Evolutionary conservation across 2,888 invertebrate genomes (phyloP).

Genomic region (Drosophila seclusa): DNA sequence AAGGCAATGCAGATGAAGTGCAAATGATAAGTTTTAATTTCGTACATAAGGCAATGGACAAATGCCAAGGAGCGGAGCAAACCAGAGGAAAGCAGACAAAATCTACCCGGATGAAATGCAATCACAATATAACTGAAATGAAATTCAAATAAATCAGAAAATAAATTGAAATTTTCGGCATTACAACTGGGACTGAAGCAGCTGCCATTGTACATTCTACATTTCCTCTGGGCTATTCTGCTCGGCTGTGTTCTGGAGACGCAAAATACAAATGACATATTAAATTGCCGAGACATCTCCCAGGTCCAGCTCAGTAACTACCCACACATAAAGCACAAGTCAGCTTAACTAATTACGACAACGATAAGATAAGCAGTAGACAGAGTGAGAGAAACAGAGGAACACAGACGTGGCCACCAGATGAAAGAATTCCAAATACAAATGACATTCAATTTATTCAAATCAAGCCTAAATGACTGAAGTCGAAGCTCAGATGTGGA

Average conservation of each 20-base stretch:
- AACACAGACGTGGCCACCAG: constrained; percentile 36
- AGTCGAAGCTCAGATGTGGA: constrained; percentile 15
- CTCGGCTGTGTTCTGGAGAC: constrained; percentile 11
- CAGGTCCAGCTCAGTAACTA: constrained; percentile 23
- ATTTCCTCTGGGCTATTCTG: constrained; percentile 32
- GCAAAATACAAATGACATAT: constrained; percentile 63
- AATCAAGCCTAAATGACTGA: constrained; percentile 71
- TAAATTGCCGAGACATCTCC: constrained; percentile 58
- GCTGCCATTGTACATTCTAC: constrained; percentile 40
- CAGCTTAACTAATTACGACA: constrained; percentile 78
- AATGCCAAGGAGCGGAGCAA: neutral
- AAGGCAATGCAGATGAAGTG: constrained; percentile 63
- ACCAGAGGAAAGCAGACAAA: constrained; percentile 6
- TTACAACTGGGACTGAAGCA: constrained; percentile 58
- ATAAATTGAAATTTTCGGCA: constrained; percentile 74
- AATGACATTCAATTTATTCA: constrained; percentile 81
- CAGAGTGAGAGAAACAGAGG: constrained; percentile 21
- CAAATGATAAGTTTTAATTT: constrained; percentile 75
- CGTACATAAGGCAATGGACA: constrained; percentile 32
- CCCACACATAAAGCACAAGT: constrained; percentile 66
- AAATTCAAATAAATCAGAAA: constrained; percentile 75
- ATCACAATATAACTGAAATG: constrained; percentile 62
- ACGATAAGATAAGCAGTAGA: constrained; percentile 77
- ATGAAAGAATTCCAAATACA: constrained; percentile 72
- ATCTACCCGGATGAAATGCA: constrained; percentile 58